phyloP scores from a whole-genome alignment of 2,113 vertebrate species.

The Oxygymnocypris stewartii region DNA sequence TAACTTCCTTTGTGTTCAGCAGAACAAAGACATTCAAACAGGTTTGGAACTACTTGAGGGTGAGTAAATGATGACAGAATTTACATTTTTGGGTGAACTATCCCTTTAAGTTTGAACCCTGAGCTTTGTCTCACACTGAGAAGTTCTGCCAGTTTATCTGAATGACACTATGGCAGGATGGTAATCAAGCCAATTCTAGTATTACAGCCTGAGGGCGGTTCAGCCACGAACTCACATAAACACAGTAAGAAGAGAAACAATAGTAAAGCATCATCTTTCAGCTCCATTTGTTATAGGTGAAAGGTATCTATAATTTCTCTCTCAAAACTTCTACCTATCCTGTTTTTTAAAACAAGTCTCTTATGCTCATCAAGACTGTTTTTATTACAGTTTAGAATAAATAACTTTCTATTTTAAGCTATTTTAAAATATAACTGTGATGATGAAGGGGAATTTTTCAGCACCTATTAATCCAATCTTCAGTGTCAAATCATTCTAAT shows the following conservation, averaged over 20 bases:
- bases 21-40: too few species aligned
- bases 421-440: not conserved
- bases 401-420: too few species aligned
- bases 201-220: not conserved
- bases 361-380: not conserved
- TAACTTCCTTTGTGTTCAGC: too few species aligned
- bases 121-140: constrained; percentile 17
- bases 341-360: not conserved
- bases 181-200: not conserved
- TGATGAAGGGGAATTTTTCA: not conserved
- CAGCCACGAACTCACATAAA: not conserved
- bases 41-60: too few species aligned
- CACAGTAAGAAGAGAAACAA: not conserved
- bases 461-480: not conserved
- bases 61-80: too few species aligned
- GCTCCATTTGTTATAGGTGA: constrained; percentile 4
- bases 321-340: not conserved
- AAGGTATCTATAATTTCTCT: not conserved
- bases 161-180: constrained; percentile 3
- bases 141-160: constrained; percentile 23
- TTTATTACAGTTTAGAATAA: not conserved
- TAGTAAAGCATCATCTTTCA: constrained; percentile 33
- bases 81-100: too few species aligned
- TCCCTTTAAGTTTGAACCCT: not conserved
- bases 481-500: not conserved